Base-by-base conservation (phyloP, 2,888 invertebrate genomes). In the Deilephila elpenor region DNA sequence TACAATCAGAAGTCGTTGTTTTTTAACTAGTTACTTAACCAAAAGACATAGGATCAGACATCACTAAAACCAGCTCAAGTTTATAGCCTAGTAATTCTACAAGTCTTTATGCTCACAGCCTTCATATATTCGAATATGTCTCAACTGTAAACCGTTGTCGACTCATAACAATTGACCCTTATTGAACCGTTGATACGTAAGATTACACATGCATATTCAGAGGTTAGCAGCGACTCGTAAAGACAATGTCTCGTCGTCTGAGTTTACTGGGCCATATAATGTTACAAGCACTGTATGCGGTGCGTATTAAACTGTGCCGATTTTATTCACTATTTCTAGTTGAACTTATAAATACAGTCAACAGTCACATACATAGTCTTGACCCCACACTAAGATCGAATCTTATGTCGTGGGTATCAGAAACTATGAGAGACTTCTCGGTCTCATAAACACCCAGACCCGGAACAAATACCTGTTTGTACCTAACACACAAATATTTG, bases 91-190 rank as follows among this genome's bases (percentile, higher is more conserved):
- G 62, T 32, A 3, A n/a, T 37, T 25, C 44, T 17, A 6, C 51
- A 29, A 51, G 6, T 20, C 5, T 51, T 37, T 37, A 67, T 51
- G 3, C 25, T 67, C 17, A n/a, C n/a, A 14, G 64, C 11, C n/a
- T n/a, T n/a, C n/a, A n/a, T n/a, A 44, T 64, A 14, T 4, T 14
- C 37, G 37, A 64, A n/a, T n/a, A 44, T 64, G 37, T 64, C 20
- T 20, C 20, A 37, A 19, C 11, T 37, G 8, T 20, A n/a, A 37
- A 44, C 44, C 44, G 44, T 11, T 44, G 8, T 44, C 11, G 44
- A 20, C n/a, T n/a, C 20, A 44, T 44, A 64, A 20, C 64, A 67
- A 51, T 67, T 67, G 29, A 67, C 44, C 67, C 17, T 11, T 14
- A 67, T 51, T 51, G 7, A 51, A 44, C 25, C 11, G 11, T 56